Evolutionary conservation across 2,888 invertebrate genomes (phyloP), one percentile per base, ranked within the genome.

Genomic region (Oscheius onirici): DNA sequence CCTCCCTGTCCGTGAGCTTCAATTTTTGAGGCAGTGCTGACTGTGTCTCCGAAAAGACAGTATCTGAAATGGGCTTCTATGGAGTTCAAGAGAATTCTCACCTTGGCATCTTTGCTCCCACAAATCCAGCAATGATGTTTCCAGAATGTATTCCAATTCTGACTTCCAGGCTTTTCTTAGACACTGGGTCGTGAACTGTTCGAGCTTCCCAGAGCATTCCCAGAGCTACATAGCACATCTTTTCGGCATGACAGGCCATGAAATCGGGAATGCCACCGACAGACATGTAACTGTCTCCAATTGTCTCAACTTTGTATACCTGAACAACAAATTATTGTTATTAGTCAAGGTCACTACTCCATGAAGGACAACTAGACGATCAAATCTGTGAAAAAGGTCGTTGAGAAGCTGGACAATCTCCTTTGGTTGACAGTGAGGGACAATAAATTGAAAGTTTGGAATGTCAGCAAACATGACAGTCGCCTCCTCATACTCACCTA

Each of bases 401-500:
- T 89, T 89, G 24, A 89, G 82, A 67, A 89, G 82, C 61, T 80
- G 77, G 1, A 89, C 88, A 17, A 89, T 82, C 43, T 88, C 84
- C 58, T 86, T 83, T 2, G 88, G 88, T 17, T 84, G 78, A 69
- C 86, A 85, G 5, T 82, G 74, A 3, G 88, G 84, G 0, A 88
- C 86, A 46, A 88, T 88, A 67, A 80, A 80, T 55, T 88, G 88
- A 74, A 88, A 89, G 20, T 82, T 85, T 24, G 88, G 88, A 11
- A 88, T 86, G 74, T 89, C 89, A 52, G 87, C 85, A 79, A 88
- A 88, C 79, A 88, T 83, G 22, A 88, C 86, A 1, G 88, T 88
- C 3, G 86, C 87, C 13, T 83, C 81, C 75, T 83, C 63, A 41
- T 72, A 72, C 55, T 72, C 72, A 41, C 69, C 72, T 72, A 13